These are phyloP conservation scores for Monodelphis domestica DNA, from an alignment of 2,797 vertebrate species.

Conservation along the genomic window DNA sequence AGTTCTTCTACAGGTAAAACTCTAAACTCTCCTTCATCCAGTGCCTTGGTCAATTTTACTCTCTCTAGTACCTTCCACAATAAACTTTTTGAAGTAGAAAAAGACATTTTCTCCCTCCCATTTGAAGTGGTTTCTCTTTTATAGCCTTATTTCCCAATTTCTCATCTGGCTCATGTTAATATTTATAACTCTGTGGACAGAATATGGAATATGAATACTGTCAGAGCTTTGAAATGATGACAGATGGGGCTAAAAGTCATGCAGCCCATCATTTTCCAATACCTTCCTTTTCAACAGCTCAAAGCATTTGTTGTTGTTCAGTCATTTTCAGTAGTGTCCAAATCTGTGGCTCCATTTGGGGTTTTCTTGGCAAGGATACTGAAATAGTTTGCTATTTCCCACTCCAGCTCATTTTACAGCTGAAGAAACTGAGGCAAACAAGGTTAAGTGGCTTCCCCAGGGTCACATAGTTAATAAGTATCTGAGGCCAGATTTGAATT, in stretches of 20 bases:
- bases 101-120: rapidly evolving
- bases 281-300: not conserved
- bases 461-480: no score
- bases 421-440: no score
- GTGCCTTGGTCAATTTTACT: not conserved
- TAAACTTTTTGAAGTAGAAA: not conserved
- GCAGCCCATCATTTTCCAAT: not conserved
- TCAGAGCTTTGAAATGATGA: not conserved
- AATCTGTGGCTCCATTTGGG: no score
- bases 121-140: slow-evolving; percentile 39
- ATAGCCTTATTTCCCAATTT: slow-evolving; percentile 54
- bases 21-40: not conserved
- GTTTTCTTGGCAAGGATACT: no score
- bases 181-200: slow-evolving; percentile 64
- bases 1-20: not conserved
- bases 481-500: no score
- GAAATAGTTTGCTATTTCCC: no score
- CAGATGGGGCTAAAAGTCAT: not conserved
- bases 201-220: slow-evolving; percentile 33
- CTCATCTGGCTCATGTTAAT: slow-evolving; percentile 65
- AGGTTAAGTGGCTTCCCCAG: no score
- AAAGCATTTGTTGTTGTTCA: not conserved
- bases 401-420: no score
- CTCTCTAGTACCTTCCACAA: slow-evolving; percentile 39
- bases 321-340: no score